Conservation (phyloP, 2,797 vertebrate genomes). For the Scleropages formosus region DNA sequence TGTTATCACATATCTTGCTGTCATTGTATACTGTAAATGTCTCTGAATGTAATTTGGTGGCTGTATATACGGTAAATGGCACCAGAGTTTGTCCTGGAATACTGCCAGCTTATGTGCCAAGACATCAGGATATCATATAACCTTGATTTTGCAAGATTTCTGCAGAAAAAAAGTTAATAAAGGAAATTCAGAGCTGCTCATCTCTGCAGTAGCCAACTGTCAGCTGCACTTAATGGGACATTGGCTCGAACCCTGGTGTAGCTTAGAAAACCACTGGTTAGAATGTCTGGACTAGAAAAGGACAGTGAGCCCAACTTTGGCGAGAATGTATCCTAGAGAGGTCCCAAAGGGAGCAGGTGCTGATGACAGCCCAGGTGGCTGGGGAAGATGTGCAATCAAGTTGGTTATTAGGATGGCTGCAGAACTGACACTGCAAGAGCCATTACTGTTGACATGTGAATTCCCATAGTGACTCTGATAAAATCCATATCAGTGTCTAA, state of each 20-base stretch:
- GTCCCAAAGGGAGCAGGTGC: background rate
- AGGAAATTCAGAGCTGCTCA: background rate
- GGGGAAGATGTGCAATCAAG: background rate
- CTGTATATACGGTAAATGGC: no score
- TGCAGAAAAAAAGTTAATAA: background rate
- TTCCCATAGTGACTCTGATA: no score
- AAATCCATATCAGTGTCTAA: no score
- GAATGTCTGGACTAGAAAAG: background rate
- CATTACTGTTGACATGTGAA: no score
- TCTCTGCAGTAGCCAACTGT: background rate
- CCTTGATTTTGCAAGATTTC: no score
- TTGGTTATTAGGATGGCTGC: no score
- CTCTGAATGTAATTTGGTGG: no score
- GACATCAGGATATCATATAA: background rate
- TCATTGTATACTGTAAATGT: no score
- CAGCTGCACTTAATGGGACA: background rate
- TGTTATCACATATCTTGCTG: no score
- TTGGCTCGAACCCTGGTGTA: background rate
- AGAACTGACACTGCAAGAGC: no score
- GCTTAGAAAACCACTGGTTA: background rate
- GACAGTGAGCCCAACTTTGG: no score
- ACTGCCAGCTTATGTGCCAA: background rate
- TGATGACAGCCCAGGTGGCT: background rate
- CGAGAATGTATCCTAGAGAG: background rate
- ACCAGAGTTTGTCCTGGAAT: background rate